phyloP scores from a whole-genome alignment of 1,140 invertebrate species.

The Dreissena rostriformis region DNA sequence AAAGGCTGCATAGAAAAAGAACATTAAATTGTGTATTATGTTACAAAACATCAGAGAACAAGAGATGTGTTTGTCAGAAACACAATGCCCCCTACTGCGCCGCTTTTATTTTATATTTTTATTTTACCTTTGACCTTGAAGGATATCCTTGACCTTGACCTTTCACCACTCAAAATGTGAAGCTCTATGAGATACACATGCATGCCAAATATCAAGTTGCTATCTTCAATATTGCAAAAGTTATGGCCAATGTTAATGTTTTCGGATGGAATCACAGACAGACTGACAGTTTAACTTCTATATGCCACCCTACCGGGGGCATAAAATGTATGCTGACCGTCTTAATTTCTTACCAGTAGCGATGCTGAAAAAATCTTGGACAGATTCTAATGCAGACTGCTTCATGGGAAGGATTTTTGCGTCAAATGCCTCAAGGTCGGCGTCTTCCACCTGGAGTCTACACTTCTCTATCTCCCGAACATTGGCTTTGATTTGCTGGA shows the following conservation, averaged over 20 bases:
- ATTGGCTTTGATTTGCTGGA: slow-evolving; percentile 77
- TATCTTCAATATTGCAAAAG: neutral
- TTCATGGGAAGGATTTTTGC: slow-evolving; percentile 66
- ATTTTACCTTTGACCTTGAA: too few relatives aligned
- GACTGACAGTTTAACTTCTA: too few relatives aligned
- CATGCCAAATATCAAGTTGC: neutral
- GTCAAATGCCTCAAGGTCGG: slow-evolving; percentile 72
- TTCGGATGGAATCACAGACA: neutral
- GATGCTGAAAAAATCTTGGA: slow-evolving; percentile 64
- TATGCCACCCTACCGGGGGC: too few relatives aligned
- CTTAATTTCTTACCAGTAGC: neutral
- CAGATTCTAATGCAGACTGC: slow-evolving; percentile 59
- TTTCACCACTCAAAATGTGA: too few relatives aligned
- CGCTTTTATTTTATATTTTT: too few relatives aligned
- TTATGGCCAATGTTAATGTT: neutral
- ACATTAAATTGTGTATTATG: too few relatives aligned
- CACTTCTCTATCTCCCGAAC: slow-evolving; percentile 75
- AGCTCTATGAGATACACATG: too few relatives aligned
- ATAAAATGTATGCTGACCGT: neutral
- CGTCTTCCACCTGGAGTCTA: slow-evolving; percentile 67
- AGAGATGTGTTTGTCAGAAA: too few relatives aligned
- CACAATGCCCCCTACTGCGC: too few relatives aligned
- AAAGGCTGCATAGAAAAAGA: too few relatives aligned
- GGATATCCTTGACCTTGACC: too few relatives aligned
- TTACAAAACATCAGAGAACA: too few relatives aligned